A percentile compares a stretch with the other conserved stretches of the same genome.
phyloP scores from a whole-genome alignment of 2,113 vertebrate species.

The Ailuropoda melanoleuca region DNA sequence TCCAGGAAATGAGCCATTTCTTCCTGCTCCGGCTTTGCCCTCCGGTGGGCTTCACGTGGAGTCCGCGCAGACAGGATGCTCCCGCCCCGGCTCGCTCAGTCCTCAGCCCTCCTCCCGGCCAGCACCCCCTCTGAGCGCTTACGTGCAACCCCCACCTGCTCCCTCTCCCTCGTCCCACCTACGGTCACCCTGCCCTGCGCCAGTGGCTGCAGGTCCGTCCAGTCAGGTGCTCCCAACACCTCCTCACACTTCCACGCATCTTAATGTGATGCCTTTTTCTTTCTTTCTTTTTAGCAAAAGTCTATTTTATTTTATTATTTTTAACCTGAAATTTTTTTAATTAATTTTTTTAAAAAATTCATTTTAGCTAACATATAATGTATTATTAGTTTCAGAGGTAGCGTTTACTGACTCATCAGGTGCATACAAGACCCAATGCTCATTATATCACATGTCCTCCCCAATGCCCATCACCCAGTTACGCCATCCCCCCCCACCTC shows the following conservation, averaged over 20 bases:
- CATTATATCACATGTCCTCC: background rate
- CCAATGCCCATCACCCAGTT: background rate
- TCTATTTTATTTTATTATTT: background rate
- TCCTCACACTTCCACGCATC: background rate
- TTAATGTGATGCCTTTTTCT: background rate
- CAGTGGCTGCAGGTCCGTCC: accelerated
- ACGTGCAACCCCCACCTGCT: background rate
- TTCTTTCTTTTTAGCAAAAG: background rate
- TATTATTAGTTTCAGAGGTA: background rate
- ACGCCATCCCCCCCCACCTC: background rate
- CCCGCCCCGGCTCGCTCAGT: accelerated
- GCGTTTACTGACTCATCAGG: background rate
- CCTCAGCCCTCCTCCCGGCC: background rate
- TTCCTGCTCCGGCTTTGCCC: background rate
- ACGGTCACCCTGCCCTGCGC: accelerated
- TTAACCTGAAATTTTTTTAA: background rate
- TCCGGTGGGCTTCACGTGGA: background rate
- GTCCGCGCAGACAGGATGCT: accelerated
- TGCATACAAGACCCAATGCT: background rate
- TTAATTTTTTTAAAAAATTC: background rate
- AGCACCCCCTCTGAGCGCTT: background rate
- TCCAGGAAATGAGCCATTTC: background rate
- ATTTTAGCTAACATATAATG: background rate
- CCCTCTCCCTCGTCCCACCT: accelerated
- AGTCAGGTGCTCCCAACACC: background rate